Base-by-base conservation (phyloP, 2,888 invertebrate species). In the Portevinia maculata region DNA sequence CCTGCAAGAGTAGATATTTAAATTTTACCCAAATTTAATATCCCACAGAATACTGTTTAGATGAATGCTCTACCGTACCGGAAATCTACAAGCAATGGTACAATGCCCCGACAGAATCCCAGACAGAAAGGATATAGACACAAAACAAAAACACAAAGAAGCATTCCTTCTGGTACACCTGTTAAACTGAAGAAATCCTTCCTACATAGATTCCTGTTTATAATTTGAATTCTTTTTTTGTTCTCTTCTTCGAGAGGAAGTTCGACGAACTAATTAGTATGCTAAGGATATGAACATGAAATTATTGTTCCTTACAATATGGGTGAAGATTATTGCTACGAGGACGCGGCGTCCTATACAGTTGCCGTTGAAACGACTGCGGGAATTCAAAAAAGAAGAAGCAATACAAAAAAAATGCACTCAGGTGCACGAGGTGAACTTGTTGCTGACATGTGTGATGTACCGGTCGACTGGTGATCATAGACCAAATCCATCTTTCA, bases 401-500 rank as follows among this genome's bases (percentile, higher is more conserved):
- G 21, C 6, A 1, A 1, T 6, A 41, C 2, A 44, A 53, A 50
- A 60, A 52, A 37, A 37, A 24, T 11, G 8, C 60, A 59, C 60
- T 81, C 78, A 78, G 78, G 83, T 83, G 76, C 67, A 71, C 65
- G 55, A 24, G 9, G 34, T 28, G 48, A 70, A 83, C 83, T 83
- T 83, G 83, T 83, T 83, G 83, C 83, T 83, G 78, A 71, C 83
- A 83, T 73, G 78, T 83, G 83, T 83, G 83, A 71, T 71, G 83
- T 83, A 83, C 83, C 83, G 83, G 83, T 83, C 67, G 83, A 83
- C 62, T 83, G 78, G 83, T 83, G 83, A 73, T 83, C 83, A 83
- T 83, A 83, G 83, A 83, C 83, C 83, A 83, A 83, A 78, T 83
- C 83, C 83, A 65, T 48, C 37, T 70, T 3, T 24, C 59, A 6